phyloP scores from a whole-genome alignment of 2,113 vertebrate genomes.

The Tachuris rubrigastra region DNA sequence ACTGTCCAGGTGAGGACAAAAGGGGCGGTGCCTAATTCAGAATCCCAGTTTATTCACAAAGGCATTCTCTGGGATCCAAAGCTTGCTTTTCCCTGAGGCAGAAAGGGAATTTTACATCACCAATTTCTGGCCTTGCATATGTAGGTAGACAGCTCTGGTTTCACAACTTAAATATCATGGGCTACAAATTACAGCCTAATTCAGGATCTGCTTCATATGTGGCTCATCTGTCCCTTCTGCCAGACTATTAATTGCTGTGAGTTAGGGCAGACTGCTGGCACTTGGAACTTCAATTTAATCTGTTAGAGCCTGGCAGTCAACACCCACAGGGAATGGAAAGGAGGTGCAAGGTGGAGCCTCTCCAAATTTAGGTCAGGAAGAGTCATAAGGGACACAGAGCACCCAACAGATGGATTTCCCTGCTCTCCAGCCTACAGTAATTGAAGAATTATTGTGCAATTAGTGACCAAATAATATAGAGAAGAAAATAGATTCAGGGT shows the following conservation, averaged over 20 bases:
- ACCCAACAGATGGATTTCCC: not conserved
- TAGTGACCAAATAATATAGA: not conserved
- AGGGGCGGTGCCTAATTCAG: accelerated
- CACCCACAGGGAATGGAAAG: not conserved
- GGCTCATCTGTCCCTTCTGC: not conserved
- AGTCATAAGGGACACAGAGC: not conserved
- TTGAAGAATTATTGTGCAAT: not conserved
- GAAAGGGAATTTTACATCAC: not conserved
- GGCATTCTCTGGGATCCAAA: not conserved
- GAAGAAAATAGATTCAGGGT: not conserved
- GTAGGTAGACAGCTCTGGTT: not conserved
- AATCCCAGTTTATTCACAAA: not conserved
- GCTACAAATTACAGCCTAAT: not conserved
- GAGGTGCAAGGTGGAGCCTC: not conserved
- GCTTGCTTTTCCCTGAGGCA: not conserved
- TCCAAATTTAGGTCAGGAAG: not conserved
- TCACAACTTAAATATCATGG: not conserved
- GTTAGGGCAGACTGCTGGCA: not conserved
- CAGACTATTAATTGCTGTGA: not conserved
- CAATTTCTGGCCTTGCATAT: not conserved
- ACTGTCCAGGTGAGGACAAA: not conserved
- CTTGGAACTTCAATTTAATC: not conserved
- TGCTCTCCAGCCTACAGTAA: not conserved
- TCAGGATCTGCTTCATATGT: not conserved
- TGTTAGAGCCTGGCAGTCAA: not conserved